Evolutionary conservation across 2,888 invertebrate genomes (phyloP).

Genomic region (Ferdinandea cuprea): DNA sequence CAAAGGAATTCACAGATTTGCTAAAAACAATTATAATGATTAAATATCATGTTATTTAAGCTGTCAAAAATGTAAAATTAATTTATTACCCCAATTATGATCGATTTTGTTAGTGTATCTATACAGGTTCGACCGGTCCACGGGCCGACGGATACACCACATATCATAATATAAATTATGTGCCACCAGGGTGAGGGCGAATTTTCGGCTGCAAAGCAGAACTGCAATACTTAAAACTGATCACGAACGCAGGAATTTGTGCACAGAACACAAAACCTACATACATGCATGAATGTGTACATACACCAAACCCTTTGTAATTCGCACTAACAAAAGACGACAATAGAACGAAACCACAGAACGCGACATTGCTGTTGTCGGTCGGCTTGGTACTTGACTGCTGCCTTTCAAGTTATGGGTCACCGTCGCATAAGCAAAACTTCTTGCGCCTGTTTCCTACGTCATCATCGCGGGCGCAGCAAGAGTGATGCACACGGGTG

Average conservation of each 20-base stretch:
- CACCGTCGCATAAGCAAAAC: too few relatives aligned
- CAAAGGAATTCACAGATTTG: slow-evolving; percentile 26
- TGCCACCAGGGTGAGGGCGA: slow-evolving; percentile 44
- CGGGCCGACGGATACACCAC: background rate
- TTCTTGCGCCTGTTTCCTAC: too few relatives aligned
- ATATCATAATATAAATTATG: slow-evolving; percentile 1
- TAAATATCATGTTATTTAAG: slow-evolving; percentile 65
- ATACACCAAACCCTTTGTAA: slow-evolving; percentile 64
- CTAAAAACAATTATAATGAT: slow-evolving; percentile 60
- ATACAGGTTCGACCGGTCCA: slow-evolving; percentile 38
- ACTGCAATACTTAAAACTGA: slow-evolving; percentile 19
- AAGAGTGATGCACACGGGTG: slow-evolving; percentile 33
- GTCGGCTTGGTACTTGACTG: background rate
- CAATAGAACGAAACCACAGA: slow-evolving; percentile 38
- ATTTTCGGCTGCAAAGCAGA: slow-evolving; percentile 28
- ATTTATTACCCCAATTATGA: slow-evolving; percentile 68
- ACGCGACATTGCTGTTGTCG: slow-evolving; percentile 26
- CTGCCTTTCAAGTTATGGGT: background rate
- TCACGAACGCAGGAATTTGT: slow-evolving; percentile 46
- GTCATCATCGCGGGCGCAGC: too few relatives aligned
- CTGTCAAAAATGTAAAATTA: slow-evolving; percentile 67
- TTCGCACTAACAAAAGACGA: slow-evolving; percentile 59
- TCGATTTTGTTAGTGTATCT: slow-evolving; percentile 45
- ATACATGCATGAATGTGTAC: too few relatives aligned
- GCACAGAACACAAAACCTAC: slow-evolving; percentile 40